These are phyloP conservation scores for Bombylius discolor DNA, from an alignment of 2,888 invertebrate species.

Conservation along the genomic window DNA sequence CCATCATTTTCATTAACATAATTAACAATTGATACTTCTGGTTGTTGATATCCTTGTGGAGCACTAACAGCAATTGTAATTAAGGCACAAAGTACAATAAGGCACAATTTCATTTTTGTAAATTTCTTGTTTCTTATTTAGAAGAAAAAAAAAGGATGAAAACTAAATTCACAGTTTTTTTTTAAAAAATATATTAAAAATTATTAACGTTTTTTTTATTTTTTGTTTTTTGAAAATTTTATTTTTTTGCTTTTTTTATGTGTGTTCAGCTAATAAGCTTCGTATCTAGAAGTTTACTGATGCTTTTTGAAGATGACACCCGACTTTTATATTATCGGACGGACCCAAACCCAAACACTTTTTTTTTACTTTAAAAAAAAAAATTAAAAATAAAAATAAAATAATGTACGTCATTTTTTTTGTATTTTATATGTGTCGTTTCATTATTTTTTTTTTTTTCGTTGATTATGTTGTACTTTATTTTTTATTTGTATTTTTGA, in stretches of 20 bases:
- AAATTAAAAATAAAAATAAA: neutral
- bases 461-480: neutral
- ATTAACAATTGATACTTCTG: constrained; percentile 17
- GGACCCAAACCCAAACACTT: neutral
- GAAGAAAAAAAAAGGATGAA: neutral
- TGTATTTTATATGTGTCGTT: neutral
- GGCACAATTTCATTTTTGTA: constrained; percentile 17
- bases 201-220: no score
- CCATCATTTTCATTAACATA: constrained; percentile 20
- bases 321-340: constrained; percentile 19
- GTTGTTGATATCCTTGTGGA: constrained; percentile 17
- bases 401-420: neutral
- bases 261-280: neutral
- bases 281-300: constrained; percentile 15
- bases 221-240: no score
- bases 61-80: constrained; percentile 17
- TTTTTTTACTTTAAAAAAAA: neutral
- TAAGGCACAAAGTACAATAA: constrained; percentile 16
- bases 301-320: constrained; percentile 19
- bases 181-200: no score
- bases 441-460: neutral
- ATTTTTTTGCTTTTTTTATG: no score
- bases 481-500: neutral
- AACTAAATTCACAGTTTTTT: neutral
- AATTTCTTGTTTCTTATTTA: constrained; percentile 3